phyloP scores from a whole-genome alignment of 2,888 invertebrate genomes.

The Oegoconia quadripuncta region DNA sequence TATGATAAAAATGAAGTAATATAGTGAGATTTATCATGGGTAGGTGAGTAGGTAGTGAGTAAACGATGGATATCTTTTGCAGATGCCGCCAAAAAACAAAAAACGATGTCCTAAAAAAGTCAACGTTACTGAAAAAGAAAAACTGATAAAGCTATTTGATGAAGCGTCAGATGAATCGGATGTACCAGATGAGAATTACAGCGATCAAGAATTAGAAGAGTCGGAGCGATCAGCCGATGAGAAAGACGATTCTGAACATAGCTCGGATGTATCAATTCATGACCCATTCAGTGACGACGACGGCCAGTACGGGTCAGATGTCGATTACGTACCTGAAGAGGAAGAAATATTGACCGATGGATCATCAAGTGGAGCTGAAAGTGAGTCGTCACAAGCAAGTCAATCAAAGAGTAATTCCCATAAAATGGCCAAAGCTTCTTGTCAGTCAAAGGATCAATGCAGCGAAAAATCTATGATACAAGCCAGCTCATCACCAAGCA shows the following conservation, averaged over 20 bases:
- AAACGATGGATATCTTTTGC: no score
- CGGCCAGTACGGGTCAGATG: neutral
- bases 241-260: neutral
- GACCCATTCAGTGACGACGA: neutral
- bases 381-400: neutral
- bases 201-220: neutral
- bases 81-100: neutral
- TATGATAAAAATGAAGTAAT: no score
- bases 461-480: neutral
- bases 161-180: neutral
- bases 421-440: neutral
- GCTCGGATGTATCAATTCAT: neutral
- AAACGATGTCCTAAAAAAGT: neutral
- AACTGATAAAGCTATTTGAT: neutral
- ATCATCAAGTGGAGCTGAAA: neutral
- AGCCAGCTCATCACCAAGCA: neutral
- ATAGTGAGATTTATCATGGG: no score
- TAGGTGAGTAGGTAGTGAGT: no score
- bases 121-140: neutral
- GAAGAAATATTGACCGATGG: neutral
- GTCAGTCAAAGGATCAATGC: neutral
- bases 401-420: neutral
- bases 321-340: neutral
- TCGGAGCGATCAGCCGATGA: conserved; percentile 1
- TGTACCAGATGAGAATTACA: neutral